Percentiles rank a stretch among this genome's conserved stretches.
Conservation (phyloP, 53 echinoderm and acorn worm species). For the Holothuria scabra region DNA sequence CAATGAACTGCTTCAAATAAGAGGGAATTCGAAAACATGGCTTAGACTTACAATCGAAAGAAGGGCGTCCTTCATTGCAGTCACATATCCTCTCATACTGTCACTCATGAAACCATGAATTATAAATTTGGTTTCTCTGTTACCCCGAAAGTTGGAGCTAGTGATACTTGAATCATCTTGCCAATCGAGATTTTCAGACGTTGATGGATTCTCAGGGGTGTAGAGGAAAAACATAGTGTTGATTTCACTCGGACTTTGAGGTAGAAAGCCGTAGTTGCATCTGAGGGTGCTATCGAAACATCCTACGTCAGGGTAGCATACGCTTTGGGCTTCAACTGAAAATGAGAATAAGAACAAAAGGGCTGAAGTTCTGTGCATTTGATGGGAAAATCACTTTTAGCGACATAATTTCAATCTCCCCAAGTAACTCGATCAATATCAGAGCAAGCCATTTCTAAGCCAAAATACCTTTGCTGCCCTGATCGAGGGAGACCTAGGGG, state of each 20-base stretch:
- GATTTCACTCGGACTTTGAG: slow-evolving; percentile 45
- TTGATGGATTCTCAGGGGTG: slow-evolving; percentile 40
- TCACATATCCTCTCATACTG: slow-evolving; percentile 6
- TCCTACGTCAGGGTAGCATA: slow-evolving; percentile 49
- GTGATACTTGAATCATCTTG: slow-evolving; percentile 33
- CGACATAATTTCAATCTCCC: too few relatives aligned
- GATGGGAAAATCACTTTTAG: too few relatives aligned
- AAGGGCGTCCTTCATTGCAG: slow-evolving; percentile 57
- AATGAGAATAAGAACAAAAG: too few relatives aligned
- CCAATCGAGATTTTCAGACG: slow-evolving; percentile 2
- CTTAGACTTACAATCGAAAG: slow-evolving; percentile 37
- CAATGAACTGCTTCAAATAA: background rate
- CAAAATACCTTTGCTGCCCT: too few relatives aligned
- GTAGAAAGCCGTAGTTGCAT: slow-evolving; percentile 33
- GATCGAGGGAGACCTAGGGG: too few relatives aligned
- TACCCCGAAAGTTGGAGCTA: slow-evolving; percentile 36
- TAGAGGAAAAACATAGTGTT: slow-evolving; percentile 50
- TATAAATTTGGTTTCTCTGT: slow-evolving; percentile 53
- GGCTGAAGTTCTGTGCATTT: too few relatives aligned
- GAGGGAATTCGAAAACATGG: too few relatives aligned
- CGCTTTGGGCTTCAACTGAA: slow-evolving; percentile 11
- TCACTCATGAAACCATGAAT: slow-evolving; percentile 60
- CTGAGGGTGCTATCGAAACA: slow-evolving; percentile 27
- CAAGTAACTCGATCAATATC: too few relatives aligned
- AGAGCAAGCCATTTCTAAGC: too few relatives aligned